phyloP scores from a whole-genome alignment of 2,888 invertebrate genomes.

The Pollenia labialis region DNA sequence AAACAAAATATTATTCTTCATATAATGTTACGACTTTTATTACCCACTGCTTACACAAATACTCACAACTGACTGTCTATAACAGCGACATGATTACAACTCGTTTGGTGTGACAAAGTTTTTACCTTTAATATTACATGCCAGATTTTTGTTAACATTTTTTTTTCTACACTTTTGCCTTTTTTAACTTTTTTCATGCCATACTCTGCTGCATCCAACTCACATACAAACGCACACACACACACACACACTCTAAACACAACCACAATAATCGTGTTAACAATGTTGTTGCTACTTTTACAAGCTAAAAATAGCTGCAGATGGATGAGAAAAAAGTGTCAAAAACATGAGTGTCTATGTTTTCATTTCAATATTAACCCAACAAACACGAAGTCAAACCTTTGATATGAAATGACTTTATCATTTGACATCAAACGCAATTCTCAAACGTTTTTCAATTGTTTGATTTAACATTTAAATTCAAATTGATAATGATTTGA shows the following conservation, averaged over 20 bases:
- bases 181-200: conserved; percentile 10
- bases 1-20: background rate
- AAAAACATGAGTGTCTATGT: conserved; percentile 67
- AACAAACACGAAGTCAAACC: no score
- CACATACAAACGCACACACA: background rate
- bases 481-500: no score
- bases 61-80: conserved; percentile 1
- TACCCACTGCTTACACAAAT: background rate
- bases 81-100: conserved; percentile 33
- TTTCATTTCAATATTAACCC: conserved; percentile 48
- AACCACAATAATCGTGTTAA: conserved; percentile 62
- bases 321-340: conserved; percentile 61
- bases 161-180: background rate
- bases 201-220: background rate
- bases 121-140: conserved; percentile 38
- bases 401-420: no score
- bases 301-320: conserved; percentile 48
- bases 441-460: no score
- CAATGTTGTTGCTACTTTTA: conserved; percentile 69
- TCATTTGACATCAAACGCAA: no score
- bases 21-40: background rate
- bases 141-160: conserved; percentile 19
- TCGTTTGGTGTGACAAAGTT: conserved; percentile 49
- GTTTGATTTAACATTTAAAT: no score
- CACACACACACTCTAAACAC: conserved; percentile 4